Percentiles rank a stretch among this genome's conserved stretches.
Evolutionary conservation across 23 tunicate genomes (phyloP).

Genomic region (Ascidia mentula): DNA sequence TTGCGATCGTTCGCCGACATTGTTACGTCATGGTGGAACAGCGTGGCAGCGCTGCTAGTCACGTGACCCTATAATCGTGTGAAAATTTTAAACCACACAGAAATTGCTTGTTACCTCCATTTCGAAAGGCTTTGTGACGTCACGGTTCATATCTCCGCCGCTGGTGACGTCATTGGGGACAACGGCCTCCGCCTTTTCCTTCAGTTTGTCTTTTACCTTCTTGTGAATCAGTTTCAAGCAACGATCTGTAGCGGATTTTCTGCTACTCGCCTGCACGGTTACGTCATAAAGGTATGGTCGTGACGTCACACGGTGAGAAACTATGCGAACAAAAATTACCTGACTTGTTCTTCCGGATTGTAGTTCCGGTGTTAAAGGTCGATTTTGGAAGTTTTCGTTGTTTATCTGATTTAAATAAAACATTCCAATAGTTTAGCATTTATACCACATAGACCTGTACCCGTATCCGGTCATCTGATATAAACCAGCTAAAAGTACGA

Average conservation of each 20-base stretch:
- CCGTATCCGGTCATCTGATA: too few species aligned
- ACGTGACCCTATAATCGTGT: not conserved
- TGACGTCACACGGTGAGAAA: not conserved
- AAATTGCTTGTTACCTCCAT: not conserved
- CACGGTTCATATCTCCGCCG: constrained; percentile 23
- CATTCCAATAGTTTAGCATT: too few species aligned
- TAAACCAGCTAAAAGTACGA: too few species aligned
- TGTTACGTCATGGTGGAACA: not conserved
- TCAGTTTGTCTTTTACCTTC: constrained; percentile 22
- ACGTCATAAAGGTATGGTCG: not conserved
- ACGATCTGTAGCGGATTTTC: not conserved
- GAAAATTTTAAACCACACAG: not conserved
- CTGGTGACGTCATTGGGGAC: constrained; percentile 31
- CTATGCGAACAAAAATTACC: not conserved
- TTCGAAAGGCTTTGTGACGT: constrained; percentile 15
- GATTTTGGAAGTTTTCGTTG: too few species aligned
- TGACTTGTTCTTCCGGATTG: not conserved
- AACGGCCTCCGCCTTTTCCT: not conserved
- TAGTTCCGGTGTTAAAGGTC: not conserved
- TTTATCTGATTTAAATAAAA: too few species aligned
- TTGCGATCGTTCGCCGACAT: not conserved
- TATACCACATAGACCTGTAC: too few species aligned
- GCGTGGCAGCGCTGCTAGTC: not conserved
- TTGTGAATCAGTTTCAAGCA: constrained; percentile 17
- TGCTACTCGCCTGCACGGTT: not conserved